Conservation (phyloP, 1,140 invertebrate species). For the Druon quercuslanigerum region DNA sequence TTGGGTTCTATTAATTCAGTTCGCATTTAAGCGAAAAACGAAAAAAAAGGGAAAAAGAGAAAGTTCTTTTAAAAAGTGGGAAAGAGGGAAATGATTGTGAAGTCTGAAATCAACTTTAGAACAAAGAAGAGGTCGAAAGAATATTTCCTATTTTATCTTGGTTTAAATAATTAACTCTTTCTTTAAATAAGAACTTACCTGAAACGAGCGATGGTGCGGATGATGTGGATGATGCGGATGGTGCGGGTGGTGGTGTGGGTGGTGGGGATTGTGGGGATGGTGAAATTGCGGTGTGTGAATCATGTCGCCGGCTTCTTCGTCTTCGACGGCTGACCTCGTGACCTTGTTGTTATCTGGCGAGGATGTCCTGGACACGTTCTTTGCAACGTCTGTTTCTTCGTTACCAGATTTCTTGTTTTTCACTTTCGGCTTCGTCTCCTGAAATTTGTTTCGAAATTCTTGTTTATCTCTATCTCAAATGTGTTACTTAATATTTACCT, state of each 20-base stretch:
- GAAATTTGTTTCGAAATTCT: background rate
- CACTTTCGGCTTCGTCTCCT: constrained; percentile 61
- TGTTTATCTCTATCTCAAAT: no score
- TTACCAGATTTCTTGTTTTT: constrained; percentile 61
- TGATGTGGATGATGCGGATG: constrained; percentile 75
- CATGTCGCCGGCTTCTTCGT: constrained; percentile 78
- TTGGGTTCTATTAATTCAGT: no score
- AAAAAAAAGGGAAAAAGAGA: no score
- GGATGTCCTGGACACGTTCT: constrained; percentile 49
- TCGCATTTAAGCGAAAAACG: no score
- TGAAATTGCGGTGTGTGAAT: constrained; percentile 82
- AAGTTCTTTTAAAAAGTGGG: no score
- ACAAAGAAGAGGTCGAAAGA: no score
- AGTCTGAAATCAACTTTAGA: no score
- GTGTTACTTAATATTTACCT: no score
- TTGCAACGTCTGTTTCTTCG: constrained; percentile 57
- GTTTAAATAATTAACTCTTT: background rate
- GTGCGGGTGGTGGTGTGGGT: constrained; percentile 79
- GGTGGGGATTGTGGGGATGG: constrained; percentile 77
- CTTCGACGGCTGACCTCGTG: constrained; percentile 66
- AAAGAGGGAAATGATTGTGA: no score
- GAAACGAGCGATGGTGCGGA: constrained; percentile 77
- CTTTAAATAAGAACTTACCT: constrained; percentile 70
- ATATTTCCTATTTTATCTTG: no score
- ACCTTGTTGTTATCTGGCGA: constrained; percentile 59